Conservation (phyloP, 2,113 vertebrate genomes). For the Leucopternis melanops region DNA sequence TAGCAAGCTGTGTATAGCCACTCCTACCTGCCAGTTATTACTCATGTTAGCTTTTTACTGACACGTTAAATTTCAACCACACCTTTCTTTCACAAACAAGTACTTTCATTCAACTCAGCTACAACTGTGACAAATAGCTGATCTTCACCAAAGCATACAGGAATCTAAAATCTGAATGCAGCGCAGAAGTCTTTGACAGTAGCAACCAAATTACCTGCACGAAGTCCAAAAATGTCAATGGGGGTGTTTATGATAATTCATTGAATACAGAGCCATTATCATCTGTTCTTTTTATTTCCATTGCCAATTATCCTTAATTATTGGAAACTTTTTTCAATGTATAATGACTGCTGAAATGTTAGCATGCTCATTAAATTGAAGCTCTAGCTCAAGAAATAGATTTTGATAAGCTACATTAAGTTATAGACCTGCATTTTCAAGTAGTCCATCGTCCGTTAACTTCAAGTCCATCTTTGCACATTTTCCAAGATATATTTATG, state of each 20-base stretch:
- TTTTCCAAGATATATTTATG: constrained; percentile 25
- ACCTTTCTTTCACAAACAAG: constrained; percentile 79
- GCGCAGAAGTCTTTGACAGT: background rate
- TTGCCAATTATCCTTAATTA: constrained; percentile 75
- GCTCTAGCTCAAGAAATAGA: constrained; percentile 50
- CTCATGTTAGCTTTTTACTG: constrained; percentile 73
- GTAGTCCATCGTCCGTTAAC: constrained; percentile 16
- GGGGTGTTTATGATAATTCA: no score
- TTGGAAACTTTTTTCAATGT: constrained; percentile 57
- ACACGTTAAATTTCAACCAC: constrained; percentile 70
- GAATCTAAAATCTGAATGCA: constrained; percentile 30
- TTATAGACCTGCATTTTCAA: constrained; percentile 41
- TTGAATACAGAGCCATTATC: constrained; percentile 58
- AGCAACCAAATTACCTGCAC: constrained; percentile 83
- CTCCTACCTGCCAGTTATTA: constrained; percentile 69
- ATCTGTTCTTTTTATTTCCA: constrained; percentile 67
- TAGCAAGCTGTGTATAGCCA: constrained; percentile 56
- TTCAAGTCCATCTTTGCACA: constrained; percentile 1
- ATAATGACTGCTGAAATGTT: constrained; percentile 64
- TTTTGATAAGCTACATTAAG: constrained; percentile 42
- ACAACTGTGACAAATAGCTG: constrained; percentile 79
- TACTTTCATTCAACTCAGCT: constrained; percentile 75
- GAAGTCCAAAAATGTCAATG: constrained; percentile 88
- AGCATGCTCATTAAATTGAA: constrained; percentile 62
- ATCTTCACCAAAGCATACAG: constrained; percentile 58